Evolutionary conservation across 2,888 invertebrate species (phyloP).

Genomic region (Phengaris arion): DNA sequence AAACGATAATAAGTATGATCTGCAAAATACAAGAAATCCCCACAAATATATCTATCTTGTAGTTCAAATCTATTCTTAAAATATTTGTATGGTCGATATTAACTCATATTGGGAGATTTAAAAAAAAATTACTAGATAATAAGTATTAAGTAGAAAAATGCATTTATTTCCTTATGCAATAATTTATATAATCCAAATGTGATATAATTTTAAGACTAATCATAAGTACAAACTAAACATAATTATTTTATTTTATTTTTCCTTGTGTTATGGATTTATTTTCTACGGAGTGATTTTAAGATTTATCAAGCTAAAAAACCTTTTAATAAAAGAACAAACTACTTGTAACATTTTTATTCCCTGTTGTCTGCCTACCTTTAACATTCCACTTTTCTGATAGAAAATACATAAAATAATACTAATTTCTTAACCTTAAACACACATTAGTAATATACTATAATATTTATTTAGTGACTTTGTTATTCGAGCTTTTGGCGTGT

Average conservation of each 20-base stretch:
- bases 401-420: background rate
- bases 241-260: background rate
- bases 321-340: constrained; percentile 5
- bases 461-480: background rate
- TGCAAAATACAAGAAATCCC: too few species aligned
- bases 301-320: background rate
- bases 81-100: too few species aligned
- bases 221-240: background rate
- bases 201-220: constrained; percentile 12
- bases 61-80: too few species aligned
- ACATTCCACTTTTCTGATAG: background rate
- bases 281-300: background rate
- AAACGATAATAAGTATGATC: too few species aligned
- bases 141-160: background rate
- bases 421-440: background rate
- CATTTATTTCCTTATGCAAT: background rate
- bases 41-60: too few species aligned
- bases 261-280: background rate
- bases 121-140: background rate
- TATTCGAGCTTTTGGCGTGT: too few species aligned
- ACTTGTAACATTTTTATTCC: constrained; percentile 6
- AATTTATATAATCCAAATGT: constrained; percentile 9
- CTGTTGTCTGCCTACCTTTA: background rate
- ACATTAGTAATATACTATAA: background rate
- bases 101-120: too few species aligned